These are phyloP conservation scores for Pyrgilauda ruficollis DNA, from an alignment of 2,113 vertebrate genomes.

Conservation along the genomic window DNA sequence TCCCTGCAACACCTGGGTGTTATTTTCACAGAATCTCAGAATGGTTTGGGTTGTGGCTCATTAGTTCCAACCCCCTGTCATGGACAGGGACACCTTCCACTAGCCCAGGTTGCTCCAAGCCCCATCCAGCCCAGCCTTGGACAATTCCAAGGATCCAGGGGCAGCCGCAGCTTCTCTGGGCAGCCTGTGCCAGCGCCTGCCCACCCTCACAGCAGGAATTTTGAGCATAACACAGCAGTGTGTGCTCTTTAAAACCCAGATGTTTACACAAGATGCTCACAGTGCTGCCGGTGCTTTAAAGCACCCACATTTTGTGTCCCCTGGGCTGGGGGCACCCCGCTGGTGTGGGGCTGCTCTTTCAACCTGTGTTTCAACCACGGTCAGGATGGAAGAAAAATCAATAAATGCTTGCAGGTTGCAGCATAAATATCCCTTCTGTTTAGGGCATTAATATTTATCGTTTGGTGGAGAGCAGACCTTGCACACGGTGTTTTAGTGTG, in stretches of 20 bases:
- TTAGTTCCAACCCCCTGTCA: background rate
- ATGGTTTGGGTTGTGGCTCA: background rate
- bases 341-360: background rate
- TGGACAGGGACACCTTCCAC: background rate
- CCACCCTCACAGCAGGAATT: background rate
- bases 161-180: background rate
- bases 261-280: background rate
- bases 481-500: background rate
- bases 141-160: background rate
- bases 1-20: background rate
- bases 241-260: background rate
- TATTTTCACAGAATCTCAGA: background rate
- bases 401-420: background rate
- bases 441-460: background rate
- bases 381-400: background rate
- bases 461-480: background rate
- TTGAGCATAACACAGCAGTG: background rate
- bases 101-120: background rate
- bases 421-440: background rate
- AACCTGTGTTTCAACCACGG: background rate
- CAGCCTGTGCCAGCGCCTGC: background rate
- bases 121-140: rapidly evolving
- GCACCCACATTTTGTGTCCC: background rate
- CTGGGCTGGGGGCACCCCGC: background rate
- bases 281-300: background rate